phyloP scores from a whole-genome alignment of 2,888 invertebrate species.

The Stenodera caucasica region DNA sequence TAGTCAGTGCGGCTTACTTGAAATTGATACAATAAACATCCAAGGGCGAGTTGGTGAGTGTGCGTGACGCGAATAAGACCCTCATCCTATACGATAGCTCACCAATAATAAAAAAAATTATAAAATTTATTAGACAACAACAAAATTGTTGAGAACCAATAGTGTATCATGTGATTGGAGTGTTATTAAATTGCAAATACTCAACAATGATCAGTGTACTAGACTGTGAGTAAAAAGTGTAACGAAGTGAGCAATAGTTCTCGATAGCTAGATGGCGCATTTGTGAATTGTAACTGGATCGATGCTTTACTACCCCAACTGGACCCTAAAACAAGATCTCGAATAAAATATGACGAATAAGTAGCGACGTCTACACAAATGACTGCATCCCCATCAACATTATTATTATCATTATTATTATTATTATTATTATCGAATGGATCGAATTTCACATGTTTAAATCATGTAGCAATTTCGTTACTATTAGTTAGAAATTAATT shows the following conservation, averaged over 20 bases:
- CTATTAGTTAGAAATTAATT: background rate
- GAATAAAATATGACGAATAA: background rate
- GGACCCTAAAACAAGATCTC: background rate
- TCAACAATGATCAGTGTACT: conserved; percentile 43
- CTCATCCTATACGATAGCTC: conserved; percentile 19
- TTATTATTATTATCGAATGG: too few relatives aligned
- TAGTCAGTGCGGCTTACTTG: conserved; percentile 38
- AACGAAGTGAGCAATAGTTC: conserved; percentile 49
- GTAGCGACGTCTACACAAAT: background rate
- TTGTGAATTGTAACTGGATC: conserved; percentile 7
- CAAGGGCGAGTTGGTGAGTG: conserved; percentile 40
- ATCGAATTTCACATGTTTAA: too few relatives aligned
- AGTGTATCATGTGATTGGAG: too few relatives aligned
- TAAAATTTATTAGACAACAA: too few relatives aligned
- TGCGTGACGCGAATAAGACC: conserved; percentile 42
- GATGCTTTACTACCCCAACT: background rate
- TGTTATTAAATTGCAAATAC: conserved; percentile 35
- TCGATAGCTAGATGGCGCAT: conserved; percentile 28
- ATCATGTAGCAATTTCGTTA: too few relatives aligned
- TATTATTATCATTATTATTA: too few relatives aligned
- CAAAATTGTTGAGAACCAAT: too few relatives aligned
- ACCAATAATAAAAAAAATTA: too few relatives aligned
- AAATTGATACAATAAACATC: conserved; percentile 51
- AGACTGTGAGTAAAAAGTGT: conserved; percentile 47
- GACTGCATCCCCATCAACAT: too few relatives aligned